Conservation (phyloP, 2,888 invertebrate genomes). For the Doris montereyensis region DNA sequence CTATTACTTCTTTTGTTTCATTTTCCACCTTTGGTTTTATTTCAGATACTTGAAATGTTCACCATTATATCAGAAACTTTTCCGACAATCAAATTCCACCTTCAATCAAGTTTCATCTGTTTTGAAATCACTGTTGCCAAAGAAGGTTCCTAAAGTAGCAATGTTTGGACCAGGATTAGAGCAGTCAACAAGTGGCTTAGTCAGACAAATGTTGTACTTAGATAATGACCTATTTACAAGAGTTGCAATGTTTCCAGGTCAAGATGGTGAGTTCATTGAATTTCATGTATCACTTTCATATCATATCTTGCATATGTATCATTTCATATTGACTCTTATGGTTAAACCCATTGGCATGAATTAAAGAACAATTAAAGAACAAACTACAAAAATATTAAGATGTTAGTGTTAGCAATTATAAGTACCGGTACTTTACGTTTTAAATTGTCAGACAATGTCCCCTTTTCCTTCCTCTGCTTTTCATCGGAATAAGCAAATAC, state of each 20-base stretch:
- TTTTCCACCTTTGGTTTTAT: not conserved
- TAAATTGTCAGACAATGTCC: too few relatives aligned
- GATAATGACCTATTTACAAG: conserved; percentile 49
- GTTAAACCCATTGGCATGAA: too few relatives aligned
- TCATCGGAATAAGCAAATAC: too few relatives aligned
- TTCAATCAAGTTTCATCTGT: conserved; percentile 60
- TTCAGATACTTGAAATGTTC: conserved; percentile 64
- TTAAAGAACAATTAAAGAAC: too few relatives aligned
- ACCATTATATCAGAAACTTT: conserved; percentile 53
- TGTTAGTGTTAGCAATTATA: too few relatives aligned
- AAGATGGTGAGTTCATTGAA: conserved; percentile 58
- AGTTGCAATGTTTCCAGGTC: conserved; percentile 62
- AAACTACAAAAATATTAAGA: too few relatives aligned
- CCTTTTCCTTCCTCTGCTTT: too few relatives aligned
- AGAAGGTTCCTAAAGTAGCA: conserved; percentile 60
- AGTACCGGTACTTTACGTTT: too few relatives aligned
- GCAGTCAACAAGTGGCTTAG: conserved; percentile 57
- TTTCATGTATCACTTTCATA: too few relatives aligned
- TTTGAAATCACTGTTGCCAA: conserved; percentile 61
- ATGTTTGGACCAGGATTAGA: conserved; percentile 69
- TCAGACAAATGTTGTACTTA: conserved; percentile 56
- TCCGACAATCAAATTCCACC: conserved; percentile 49
- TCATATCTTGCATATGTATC: too few relatives aligned
- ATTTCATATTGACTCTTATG: too few relatives aligned
- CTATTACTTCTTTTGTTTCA: not conserved